Evolutionary conservation across 2,888 invertebrate species (phyloP).

Genomic region (Eurois occulta): DNA sequence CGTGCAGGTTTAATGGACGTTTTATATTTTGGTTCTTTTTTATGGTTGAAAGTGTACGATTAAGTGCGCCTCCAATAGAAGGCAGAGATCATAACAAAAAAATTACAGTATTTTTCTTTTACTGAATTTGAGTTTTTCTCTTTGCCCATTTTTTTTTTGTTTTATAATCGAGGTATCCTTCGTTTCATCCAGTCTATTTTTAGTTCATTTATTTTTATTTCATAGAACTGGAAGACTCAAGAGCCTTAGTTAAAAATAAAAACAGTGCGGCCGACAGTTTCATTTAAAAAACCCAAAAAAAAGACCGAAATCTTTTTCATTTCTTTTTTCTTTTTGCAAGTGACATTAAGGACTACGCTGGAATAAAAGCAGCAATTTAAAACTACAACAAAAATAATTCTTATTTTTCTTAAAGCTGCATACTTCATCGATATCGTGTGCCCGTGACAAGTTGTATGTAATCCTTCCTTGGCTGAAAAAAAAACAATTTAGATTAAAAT

Average conservation of each 20-base stretch:
- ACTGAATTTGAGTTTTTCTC: background rate
- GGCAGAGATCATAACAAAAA: background rate
- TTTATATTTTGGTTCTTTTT: conserved; percentile 44
- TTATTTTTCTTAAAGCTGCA: background rate
- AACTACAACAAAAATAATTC: background rate
- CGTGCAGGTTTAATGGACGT: conserved; percentile 40
- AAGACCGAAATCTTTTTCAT: background rate
- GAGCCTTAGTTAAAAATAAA: background rate
- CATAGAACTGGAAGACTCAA: background rate
- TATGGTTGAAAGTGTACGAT: conserved; percentile 35
- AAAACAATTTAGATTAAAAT: background rate
- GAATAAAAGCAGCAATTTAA: background rate
- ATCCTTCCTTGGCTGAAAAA: background rate
- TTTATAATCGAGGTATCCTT: background rate
- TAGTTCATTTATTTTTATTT: background rate
- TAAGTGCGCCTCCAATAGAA: conserved; percentile 1
- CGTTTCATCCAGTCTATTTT: background rate
- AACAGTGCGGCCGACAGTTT: background rate
- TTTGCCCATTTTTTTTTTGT: background rate
- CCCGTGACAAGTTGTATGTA: background rate
- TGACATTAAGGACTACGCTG: background rate
- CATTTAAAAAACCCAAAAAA: background rate
- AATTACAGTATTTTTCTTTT: background rate
- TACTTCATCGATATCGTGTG: background rate
- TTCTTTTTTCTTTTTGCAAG: background rate